Evolutionary conservation across 2,797 vertebrate species (phyloP).

Genomic region (Coregonus sp.): DNA sequence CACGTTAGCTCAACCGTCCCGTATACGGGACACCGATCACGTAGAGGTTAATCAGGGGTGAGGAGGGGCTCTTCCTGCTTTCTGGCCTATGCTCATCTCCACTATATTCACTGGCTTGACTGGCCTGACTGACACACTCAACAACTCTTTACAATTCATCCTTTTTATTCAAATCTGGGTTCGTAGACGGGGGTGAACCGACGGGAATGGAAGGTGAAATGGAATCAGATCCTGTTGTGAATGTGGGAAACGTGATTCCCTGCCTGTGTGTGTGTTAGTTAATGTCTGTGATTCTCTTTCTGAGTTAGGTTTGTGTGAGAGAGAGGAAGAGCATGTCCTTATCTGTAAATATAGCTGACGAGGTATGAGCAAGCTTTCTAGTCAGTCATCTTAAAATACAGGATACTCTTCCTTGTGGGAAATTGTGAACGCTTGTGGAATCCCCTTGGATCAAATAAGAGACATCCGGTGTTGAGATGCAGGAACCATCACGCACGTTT

Average conservation of each 20-base stretch:
- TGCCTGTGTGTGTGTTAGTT: neutral
- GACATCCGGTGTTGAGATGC: neutral
- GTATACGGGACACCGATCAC: no score
- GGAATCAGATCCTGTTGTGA: constrained; percentile 36
- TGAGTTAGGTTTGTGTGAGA: neutral
- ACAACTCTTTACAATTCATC: constrained; percentile 30
- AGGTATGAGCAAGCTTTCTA: constrained; percentile 18
- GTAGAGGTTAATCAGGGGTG: neutral
- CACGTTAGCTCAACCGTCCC: no score
- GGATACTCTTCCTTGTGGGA: constrained; percentile 8
- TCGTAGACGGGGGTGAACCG: neutral
- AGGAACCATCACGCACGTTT: constrained; percentile 2
- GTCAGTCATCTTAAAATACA: neutral
- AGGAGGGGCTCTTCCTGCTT: constrained; percentile 30
- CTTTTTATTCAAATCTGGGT: constrained; percentile 30
- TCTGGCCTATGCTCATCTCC: constrained; percentile 36
- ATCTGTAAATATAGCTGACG: constrained; percentile 17
- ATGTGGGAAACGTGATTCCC: constrained; percentile 5
- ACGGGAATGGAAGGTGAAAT: neutral
- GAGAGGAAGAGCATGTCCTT: neutral
- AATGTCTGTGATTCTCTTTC: no score
- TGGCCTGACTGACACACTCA: constrained; percentile 19
- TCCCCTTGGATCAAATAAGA: neutral
- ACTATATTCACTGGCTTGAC: constrained; percentile 11
- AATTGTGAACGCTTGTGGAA: constrained; percentile 19